Evolutionary conservation across 2,888 invertebrate species (phyloP), one percentile per base, ranked within the genome.

Genomic region (Julus scandinavius): DNA sequence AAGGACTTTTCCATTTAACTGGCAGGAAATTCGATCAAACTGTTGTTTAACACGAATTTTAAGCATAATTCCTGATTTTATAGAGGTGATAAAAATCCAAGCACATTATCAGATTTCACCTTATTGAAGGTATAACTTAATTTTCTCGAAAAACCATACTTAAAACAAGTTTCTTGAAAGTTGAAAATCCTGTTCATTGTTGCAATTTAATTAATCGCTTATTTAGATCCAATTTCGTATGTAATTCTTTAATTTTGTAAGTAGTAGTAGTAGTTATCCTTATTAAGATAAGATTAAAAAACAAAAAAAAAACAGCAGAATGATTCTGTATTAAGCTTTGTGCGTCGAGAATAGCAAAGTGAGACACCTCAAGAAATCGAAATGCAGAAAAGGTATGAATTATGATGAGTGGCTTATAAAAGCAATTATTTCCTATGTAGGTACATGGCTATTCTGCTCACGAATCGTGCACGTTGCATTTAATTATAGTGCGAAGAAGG

Each of bases 321-420:
- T 45, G 45, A 45, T 45, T 7, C 7, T 45, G 45, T 45, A 1
- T 5, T 1, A 45, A 45, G 6, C 45, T 7, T 45, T 45, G 45
- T n/a, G 20, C 72, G 72, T 29, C 9, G 20, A 72, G 72, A 20
- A 72, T 72, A 29, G 20, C 72, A n/a, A 72, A n/a, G 72, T 29
- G 72, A 72, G 72, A 29, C 72, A 72, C 72, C 72, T 72, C 29
- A 29, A 72, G 72, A 72, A 72, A 72, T 72, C 72, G 72, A 72
- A 72, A 72, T 72, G 72, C 20, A 29, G n/a, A n/a, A 63, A 63
- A 63, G 63, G 63, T 63, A 63, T n/a, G 63, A 63, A 63, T 63
- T 63, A 63, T 72, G 20, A 72, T 72, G 72, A 72, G 72, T 72
- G 72, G 29, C 7, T 72, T 72, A 72, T 29, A 29, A 72, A 72